These are phyloP conservation scores for Pantelozetes paolii DNA, from an alignment of 2,888 invertebrate genomes.

Conservation along the genomic window DNA sequence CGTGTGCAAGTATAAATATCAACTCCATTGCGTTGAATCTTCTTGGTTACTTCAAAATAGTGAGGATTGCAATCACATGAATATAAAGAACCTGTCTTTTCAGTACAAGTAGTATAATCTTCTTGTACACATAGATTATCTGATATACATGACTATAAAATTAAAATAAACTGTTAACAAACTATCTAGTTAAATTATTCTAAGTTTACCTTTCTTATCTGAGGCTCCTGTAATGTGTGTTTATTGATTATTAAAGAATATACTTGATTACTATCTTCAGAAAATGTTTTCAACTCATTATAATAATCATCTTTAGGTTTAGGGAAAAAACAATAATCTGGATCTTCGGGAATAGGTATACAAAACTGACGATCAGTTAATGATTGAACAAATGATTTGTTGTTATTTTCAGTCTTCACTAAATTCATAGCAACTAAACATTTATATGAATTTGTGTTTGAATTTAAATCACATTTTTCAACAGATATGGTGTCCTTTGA, in stretches of 20 bases:
- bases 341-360: background rate
- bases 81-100: background rate
- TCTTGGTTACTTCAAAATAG: background rate
- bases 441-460: no score
- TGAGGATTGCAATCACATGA: background rate
- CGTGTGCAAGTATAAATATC: no score
- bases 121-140: no score
- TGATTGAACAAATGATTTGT: no score
- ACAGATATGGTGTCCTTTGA: background rate
- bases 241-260: background rate
- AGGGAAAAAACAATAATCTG: background rate
- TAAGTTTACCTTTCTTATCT: no score
- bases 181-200: no score
- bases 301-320: background rate
- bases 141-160: no score
- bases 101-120: no score
- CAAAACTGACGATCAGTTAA: background rate
- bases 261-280: background rate
- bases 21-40: no score
- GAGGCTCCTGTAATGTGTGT: background rate
- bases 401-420: background rate
- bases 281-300: background rate
- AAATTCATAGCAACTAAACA: background rate
- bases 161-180: no score
- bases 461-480: background rate